Conservation (phyloP, 2,797 vertebrate genomes). For the Macroramphosus scolopax region DNA sequence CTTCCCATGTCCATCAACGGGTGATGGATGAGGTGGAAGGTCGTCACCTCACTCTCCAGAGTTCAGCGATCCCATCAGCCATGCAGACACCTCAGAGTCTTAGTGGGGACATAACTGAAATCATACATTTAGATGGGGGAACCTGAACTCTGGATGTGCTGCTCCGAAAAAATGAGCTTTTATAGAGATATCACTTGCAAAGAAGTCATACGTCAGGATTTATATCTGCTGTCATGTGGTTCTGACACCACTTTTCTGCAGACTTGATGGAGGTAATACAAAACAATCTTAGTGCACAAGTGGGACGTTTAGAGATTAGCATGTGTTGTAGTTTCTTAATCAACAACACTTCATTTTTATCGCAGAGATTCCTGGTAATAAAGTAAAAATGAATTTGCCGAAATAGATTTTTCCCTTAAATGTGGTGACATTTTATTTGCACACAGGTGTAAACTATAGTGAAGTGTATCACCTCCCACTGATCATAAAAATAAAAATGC, state of each 20-base stretch:
- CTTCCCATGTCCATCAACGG: slow-evolving; percentile 81
- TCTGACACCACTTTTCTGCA: neutral
- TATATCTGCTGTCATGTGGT: neutral
- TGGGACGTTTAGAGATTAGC: slow-evolving; percentile 4
- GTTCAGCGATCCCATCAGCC: slow-evolving; percentile 77
- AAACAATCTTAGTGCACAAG: neutral
- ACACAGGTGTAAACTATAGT: slow-evolving; percentile 41
- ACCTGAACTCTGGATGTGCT: slow-evolving; percentile 1
- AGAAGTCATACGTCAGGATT: slow-evolving; percentile 6
- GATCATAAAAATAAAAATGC: slow-evolving; percentile 66
- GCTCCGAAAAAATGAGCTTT: slow-evolving; percentile 27
- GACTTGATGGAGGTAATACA: too few species aligned
- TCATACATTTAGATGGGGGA: slow-evolving; percentile 52
- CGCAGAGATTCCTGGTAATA: slow-evolving; percentile 29
- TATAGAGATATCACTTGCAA: slow-evolving; percentile 1
- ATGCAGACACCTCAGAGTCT: slow-evolving; percentile 71
- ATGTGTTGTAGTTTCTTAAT: slow-evolving; percentile 21
- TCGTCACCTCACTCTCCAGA: slow-evolving; percentile 76
- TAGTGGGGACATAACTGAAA: slow-evolving; percentile 45
- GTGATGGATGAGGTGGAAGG: slow-evolving; percentile 86
- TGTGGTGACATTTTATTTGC: slow-evolving; percentile 46
- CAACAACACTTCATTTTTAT: slow-evolving; percentile 17
- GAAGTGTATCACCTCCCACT: slow-evolving; percentile 59
- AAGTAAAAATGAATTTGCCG: slow-evolving; percentile 36
- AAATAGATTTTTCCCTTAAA: slow-evolving; percentile 51